phyloP scores from a whole-genome alignment of 2,113 vertebrate species.

The Bubo scandiacus region DNA sequence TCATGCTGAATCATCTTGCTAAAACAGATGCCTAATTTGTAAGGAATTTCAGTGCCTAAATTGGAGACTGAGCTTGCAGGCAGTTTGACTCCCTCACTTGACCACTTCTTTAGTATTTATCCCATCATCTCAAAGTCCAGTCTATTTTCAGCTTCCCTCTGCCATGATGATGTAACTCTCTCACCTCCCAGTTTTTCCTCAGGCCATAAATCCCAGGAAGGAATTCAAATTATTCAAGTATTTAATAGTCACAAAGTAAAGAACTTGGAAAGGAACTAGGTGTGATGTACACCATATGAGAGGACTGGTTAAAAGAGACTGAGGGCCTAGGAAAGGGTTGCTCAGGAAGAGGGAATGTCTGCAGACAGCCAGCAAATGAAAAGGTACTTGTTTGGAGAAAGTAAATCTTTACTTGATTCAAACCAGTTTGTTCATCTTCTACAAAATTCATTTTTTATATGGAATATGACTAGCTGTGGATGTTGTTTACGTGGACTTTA shows the following conservation, averaged over 20 bases:
- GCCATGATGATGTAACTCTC: not conserved
- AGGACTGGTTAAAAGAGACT: not conserved
- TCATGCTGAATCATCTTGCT: not conserved
- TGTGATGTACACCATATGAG: not conserved
- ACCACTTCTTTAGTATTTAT: not conserved
- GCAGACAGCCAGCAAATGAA: not conserved
- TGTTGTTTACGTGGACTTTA: not conserved
- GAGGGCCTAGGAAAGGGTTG: not conserved
- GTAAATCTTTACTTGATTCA: not conserved
- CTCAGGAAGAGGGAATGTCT: not conserved
- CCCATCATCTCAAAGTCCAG: not conserved
- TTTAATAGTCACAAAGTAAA: not conserved
- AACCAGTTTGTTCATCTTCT: not conserved
- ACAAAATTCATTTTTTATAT: not conserved
- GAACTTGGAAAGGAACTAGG: not conserved
- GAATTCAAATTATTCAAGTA: not conserved
- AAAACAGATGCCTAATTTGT: not conserved
- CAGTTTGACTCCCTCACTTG: not conserved
- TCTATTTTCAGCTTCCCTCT: not conserved
- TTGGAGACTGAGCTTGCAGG: not conserved
- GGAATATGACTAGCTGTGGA: not conserved
- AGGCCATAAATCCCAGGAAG: not conserved
- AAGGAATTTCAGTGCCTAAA: not conserved
- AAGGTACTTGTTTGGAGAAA: not conserved
- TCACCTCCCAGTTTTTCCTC: not conserved